Conservation (phyloP, 1,140 invertebrate genomes). For the Prorops nasuta region DNA sequence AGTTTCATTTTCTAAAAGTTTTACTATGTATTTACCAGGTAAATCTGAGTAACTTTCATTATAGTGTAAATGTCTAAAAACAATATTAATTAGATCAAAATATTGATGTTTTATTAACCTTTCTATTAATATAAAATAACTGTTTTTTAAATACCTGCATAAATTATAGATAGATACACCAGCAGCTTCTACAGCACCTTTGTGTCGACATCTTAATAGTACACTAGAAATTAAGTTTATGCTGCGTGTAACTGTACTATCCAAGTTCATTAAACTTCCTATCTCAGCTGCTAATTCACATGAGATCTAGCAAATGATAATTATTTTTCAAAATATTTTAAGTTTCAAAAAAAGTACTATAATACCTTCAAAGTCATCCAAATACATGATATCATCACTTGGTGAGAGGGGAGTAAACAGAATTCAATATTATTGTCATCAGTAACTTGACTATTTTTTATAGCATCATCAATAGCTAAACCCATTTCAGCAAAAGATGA, state of each 20-base stretch:
- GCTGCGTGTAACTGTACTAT: conserved; percentile 52
- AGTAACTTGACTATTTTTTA: conserved; percentile 34
- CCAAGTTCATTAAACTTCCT: conserved; percentile 34
- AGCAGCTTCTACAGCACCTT: conserved; percentile 77
- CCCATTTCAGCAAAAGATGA: conserved; percentile 66
- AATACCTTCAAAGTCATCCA: conserved; percentile 77
- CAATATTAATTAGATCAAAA: conserved; percentile 23
- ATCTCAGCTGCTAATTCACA: conserved; percentile 58
- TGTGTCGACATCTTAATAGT: conserved; percentile 72
- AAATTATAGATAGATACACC: conserved; percentile 61
- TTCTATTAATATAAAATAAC: conserved; percentile 26
- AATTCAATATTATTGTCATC: conserved; percentile 41
- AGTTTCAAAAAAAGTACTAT: too few species aligned
- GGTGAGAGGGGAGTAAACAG: conserved; percentile 63
- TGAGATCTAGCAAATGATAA: conserved; percentile 52
- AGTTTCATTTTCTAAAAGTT: conserved; percentile 25
- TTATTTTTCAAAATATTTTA: not conserved
- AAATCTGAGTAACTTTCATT: conserved; percentile 24
- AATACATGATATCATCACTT: conserved; percentile 70
- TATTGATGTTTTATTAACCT: too few species aligned
- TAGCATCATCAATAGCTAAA: conserved; percentile 54
- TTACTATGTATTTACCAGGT: conserved; percentile 28
- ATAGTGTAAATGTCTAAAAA: conserved; percentile 31
- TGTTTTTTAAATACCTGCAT: conserved; percentile 38
- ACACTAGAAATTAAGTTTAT: conserved; percentile 63